Base-by-base conservation (phyloP, 2,888 invertebrate species). In the Melolontha melolontha region DNA sequence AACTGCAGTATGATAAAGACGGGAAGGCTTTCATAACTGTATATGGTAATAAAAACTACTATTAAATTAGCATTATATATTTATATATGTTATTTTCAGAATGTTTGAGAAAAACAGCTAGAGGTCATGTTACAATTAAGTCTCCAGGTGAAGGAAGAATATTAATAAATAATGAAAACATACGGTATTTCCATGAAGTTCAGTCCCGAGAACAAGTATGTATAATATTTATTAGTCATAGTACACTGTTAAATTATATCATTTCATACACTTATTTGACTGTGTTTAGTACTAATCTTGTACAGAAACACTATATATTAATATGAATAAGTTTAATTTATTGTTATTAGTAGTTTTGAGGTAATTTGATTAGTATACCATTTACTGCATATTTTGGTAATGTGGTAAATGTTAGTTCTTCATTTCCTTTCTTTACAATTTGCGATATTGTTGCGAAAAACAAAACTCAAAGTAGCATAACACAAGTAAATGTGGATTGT, bases 131-230 rank as follows among this genome's bases (percentile, higher is more conserved):
- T 0, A 94, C 91, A n/a, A 84, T 97, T 7, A 86, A 86, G 69
- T 88, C 89, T 10, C 92, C 95, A 17, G 97, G 98, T 11, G 90
- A 91, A 57, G 97, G 98, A 1, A 87, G 90, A 79, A 87, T 97
- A 64, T 87, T 85, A 29, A 92, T 97, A 64, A 97, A 97, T 84
- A 93, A 91, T 4, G 79, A 89, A 78, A 91, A 92, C 78, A 87
- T 96, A 39, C 87, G 87, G 6, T 95, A 93, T 81, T 97, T 97
- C 80, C 81, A 86, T 29, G 85, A 89, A 75, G 79, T 88, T 5
- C 91, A 92, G 77, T 85, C 89, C 14, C 88, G 92, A 76, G 91
- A 95, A 85, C 92, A 94, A 87, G 93, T 95, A 78, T 83, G 84
- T 78, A 17, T 69, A 11, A 68, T 47, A 6, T 47, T 17, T 47